Base-by-base conservation (phyloP, 2,888 invertebrate genomes). In the Cryptocephalus primarius region DNA sequence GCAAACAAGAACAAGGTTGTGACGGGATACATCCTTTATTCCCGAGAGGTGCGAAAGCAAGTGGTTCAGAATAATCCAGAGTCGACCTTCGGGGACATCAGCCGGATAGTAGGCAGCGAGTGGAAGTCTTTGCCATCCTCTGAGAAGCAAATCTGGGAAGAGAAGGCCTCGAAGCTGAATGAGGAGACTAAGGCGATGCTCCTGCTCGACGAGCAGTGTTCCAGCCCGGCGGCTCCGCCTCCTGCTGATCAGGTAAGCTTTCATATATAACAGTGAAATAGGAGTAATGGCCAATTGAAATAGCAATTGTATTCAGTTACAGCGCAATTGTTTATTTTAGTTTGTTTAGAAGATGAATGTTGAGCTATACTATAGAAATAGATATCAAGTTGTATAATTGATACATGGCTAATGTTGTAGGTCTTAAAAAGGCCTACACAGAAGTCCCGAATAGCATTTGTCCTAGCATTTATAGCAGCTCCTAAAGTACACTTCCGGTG, bases 21-120 rank as follows among this genome's bases (percentile, higher is more conserved):
- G 60, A 96, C 95, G 49, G 97, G 97, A 8, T 99, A 99, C 75
- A 97, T 99, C 58, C 77, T 99, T 49, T 99, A 95, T 74, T 95
- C 97, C 39, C 89, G 95, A 63, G 97, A 99, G 73, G 86, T 93
- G 42, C 79, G 99, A 46, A 92, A 93, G 69, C 82, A 84, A 45
- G 89, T 97, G 54, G 86, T 92, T 53, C 86, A 89, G 58, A 91
- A 87, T 65, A 93, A 97, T 73, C 97, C 97, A 0, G 93, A 92
- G 50, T 84, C 89, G 46, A 84, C 86, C 4, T 99, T 99, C 70
- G 97, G 97, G 63, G 83, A 83, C 63, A 83, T 84, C 55, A 83
- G 83, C 32, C 76, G 82, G 41, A 79, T 84, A 64, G 83, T 84
- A 38, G 84, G 84, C 54, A 83, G 81, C 65, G 82, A 96, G 80